Evolutionary conservation across 1,140 invertebrate genomes (phyloP), one percentile per base, ranked within the genome.

Genomic region (Pygmarrhopalites habei): DNA sequence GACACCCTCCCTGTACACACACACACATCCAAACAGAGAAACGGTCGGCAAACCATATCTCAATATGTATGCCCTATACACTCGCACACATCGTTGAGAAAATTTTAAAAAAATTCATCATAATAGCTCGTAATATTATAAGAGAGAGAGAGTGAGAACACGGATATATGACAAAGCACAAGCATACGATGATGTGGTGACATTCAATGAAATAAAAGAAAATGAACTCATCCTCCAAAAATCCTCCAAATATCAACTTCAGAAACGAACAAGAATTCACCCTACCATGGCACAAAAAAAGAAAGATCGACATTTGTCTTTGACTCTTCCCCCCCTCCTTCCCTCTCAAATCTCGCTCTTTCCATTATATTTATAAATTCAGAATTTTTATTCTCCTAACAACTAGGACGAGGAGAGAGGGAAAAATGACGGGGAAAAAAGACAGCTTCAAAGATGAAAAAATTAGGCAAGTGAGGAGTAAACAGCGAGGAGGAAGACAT

Each of bases 221-320:
- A 7, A 41, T 57, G 29, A 19, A 57, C 49, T 26, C 14, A 52
- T 26, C 46, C 46, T 15, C 14, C 49, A 52, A 41, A 57, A 19
- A 52, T 52, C 25, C 49, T 15, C 49, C 49, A 52, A 41, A 57
- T 32, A 35, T 57, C 35, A 39, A 52, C 49, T 26, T 52, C 49
- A 52, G n/a, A 29, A 52, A 47, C 5, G 23, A 5, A 25, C 44
- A 47, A 47, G 19, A 5, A 47, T 47, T 5, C 19, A 47, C 12
- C 39, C 5, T 10, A n/a, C 5, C 4, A 21, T 5, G 44, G 49
- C 52, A 55, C 52, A 44, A 19, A 35, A 53, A 39, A 32, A 28
- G 49, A 35, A 60, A 55, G 39, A 21, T 32, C 28, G 53, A 62
- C 60, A 62, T 62, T 63, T 63, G 61, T 58, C 61, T 63, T 64